Percentiles rank a stretch among this genome's conserved stretches.
phyloP scores from a whole-genome alignment of 1,140 invertebrate genomes.

The Magallana angulata region DNA sequence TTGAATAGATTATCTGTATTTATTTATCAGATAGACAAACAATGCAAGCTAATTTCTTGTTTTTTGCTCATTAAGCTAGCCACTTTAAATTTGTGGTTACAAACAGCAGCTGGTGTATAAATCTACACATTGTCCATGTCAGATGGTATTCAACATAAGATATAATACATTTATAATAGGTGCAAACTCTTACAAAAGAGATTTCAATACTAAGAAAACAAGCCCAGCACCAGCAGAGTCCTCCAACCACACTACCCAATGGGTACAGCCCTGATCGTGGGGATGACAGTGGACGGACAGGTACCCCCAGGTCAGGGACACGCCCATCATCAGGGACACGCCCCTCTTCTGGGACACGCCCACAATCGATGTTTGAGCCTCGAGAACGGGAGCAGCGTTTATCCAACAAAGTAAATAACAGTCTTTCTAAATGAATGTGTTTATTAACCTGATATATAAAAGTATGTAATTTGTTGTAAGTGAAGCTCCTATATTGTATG shows the following conservation, averaged over 20 bases:
- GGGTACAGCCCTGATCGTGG: conserved; percentile 38
- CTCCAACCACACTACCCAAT: conserved; percentile 53
- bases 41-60: no score
- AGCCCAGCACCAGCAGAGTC: conserved; percentile 60
- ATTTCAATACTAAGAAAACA: conserved; percentile 67
- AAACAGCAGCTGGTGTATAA: no score
- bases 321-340: no score
- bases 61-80: no score
- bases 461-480: no score
- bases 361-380: conserved; percentile 76
- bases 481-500: no score
- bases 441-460: no score
- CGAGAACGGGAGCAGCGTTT: conserved; percentile 67
- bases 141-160: no score
- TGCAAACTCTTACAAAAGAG: conserved; percentile 68
- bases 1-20: no score
- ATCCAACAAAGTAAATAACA: conserved; percentile 58
- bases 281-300: background rate
- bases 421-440: background rate
- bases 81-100: no score
- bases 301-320: conserved; percentile 38
- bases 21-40: no score
- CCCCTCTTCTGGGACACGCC: conserved; percentile 51
- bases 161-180: conserved; percentile 47
- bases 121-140: no score